Conservation (phyloP, 2,888 invertebrate species). For the Troides helena region DNA sequence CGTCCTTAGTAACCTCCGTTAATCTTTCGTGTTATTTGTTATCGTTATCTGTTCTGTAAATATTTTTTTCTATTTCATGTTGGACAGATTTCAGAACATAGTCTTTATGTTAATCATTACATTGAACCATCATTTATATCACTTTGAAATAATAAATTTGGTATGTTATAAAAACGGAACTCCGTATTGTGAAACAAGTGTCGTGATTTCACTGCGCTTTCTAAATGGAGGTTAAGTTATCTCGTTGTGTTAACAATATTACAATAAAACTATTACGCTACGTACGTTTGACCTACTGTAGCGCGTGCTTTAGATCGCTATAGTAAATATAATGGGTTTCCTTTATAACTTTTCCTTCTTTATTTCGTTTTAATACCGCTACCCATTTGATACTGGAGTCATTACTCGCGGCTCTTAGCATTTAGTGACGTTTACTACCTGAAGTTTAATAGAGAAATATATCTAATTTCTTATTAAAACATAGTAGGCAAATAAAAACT, state of each 20-base stretch:
- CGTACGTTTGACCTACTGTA: constrained; percentile 1
- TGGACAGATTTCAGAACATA: too few species aligned
- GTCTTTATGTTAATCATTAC: too few species aligned
- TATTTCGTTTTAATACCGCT: not conserved
- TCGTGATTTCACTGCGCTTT: constrained; percentile 27
- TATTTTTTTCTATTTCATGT: too few species aligned
- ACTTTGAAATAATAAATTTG: not conserved
- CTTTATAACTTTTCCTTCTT: not conserved
- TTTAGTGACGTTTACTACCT: too few species aligned
- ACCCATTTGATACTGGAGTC: not conserved
- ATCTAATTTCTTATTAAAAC: not conserved
- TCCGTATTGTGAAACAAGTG: constrained; percentile 25
- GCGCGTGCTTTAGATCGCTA: not conserved
- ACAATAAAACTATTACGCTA: constrained; percentile 2
- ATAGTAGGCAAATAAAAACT: not conserved
- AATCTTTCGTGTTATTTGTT: too few species aligned
- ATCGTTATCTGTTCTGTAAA: too few species aligned
- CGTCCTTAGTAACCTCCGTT: too few species aligned
- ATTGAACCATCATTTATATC: too few species aligned
- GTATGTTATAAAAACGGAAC: not conserved
- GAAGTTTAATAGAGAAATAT: not conserved
- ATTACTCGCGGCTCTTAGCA: not conserved
- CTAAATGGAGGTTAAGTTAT: constrained; percentile 32
- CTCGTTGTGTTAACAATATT: constrained; percentile 4
- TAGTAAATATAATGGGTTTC: not conserved